Base-by-base conservation (phyloP, 2,888 invertebrate genomes). In the Heliconius erato region DNA sequence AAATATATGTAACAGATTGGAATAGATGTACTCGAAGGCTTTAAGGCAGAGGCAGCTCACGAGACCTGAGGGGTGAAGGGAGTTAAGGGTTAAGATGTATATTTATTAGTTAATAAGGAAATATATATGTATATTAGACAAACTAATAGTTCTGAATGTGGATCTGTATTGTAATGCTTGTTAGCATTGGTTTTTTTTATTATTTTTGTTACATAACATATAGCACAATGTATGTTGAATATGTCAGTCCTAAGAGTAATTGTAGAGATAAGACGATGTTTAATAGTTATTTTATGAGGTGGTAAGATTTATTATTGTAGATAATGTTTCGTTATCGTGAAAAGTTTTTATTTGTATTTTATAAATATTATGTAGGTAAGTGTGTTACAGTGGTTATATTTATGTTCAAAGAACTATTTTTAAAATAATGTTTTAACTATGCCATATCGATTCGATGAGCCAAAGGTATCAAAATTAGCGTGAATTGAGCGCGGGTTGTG, bases 401-500 rank as follows among this genome's bases (percentile, higher is more conserved):
- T 82, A 78, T 69, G 67, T 54, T 76, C 54, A 74, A 79, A 16
- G 72, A 77, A 82, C 83, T 79, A 80, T 82, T 79, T 28, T 71
- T 74, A 81, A 23, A 72, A 81, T 77, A 77, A 16, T 83, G 80
- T 84, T 80, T 67, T 84, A 83, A 83, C 63, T 82, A 83, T 84
- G 79, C 83, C 83, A 81, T 85, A 87, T 87, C 86, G 87, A 88
- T 88, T 87, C 83, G 86, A 87, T 87, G 87, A 93, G 94, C 94
- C 92, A 93, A 93, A 92, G 92, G 90, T 90, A 93, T 91, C 91
- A 91, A 93, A 92, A 92, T 92, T 88, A 87, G 89, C 88, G 89
- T 90, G 87, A 85, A 83, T 85, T 82, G 86, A 88, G 89, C 89
- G 88, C 89, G 86, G 93, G 94, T 94, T 94, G 94, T 94, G 93